Evolutionary conservation across 2,888 invertebrate species (phyloP).

Genomic region (Epinotia ramella): DNA sequence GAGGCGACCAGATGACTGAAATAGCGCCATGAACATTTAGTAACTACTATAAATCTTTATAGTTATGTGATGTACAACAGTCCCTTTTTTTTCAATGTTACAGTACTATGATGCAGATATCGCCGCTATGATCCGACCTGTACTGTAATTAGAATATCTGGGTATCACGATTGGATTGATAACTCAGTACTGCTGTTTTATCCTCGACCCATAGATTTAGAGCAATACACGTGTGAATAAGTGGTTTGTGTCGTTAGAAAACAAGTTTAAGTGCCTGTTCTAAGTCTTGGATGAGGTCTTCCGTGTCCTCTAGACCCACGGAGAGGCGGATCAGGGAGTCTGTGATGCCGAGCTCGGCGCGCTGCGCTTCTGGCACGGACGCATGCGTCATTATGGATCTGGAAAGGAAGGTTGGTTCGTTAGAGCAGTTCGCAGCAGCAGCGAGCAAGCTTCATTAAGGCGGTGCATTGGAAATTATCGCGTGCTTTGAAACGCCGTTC

Average conservation of each 20-base stretch:
- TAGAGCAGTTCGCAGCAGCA: background rate
- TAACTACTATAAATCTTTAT: background rate
- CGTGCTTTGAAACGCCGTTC: too few relatives aligned
- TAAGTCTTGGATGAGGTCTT: slow-evolving; percentile 94
- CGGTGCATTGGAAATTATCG: too few relatives aligned
- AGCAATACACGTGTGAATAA: background rate
- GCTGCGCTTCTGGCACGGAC: slow-evolving; percentile 91
- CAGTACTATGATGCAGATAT: background rate
- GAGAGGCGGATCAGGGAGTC: slow-evolving; percentile 94
- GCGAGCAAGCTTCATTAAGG: too few relatives aligned
- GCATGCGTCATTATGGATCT: slow-evolving; percentile 98
- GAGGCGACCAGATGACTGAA: background rate
- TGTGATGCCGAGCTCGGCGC: slow-evolving; percentile 91
- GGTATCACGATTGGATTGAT: background rate
- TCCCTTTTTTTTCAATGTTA: background rate
- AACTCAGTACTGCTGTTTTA: background rate
- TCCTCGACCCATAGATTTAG: background rate
- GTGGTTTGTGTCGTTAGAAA: slow-evolving; percentile 56
- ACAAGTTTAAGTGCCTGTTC: slow-evolving; percentile 90
- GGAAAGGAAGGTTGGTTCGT: slow-evolving; percentile 60
- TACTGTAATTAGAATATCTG: background rate
- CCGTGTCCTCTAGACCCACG: slow-evolving; percentile 94
- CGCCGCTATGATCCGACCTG: background rate
- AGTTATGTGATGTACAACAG: slow-evolving; percentile 23
- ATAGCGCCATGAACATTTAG: background rate